Base-by-base conservation (phyloP, 2,113 vertebrate genomes). In the Gymnobelideus leadbeateri region DNA sequence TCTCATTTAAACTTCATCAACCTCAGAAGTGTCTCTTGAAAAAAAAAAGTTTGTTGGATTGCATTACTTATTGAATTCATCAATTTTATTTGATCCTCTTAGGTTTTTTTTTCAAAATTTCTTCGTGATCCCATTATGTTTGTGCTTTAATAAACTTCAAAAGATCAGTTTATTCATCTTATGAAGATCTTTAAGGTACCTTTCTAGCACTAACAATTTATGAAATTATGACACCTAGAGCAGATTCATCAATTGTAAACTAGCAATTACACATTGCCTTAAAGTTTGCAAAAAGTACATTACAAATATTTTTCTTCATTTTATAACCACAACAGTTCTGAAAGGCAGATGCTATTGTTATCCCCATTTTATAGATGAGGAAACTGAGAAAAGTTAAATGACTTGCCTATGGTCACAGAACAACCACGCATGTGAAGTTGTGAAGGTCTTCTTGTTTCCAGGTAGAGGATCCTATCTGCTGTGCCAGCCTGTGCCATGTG, bases 1-100 rank as follows among this genome's bases (percentile, higher is more conserved):
- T 94, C 37, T 91, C 54, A 90, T 43, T 28, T 50, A 90, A 93
- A 49, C 92, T 91, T 49, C 24, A 54, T 91, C 57, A 93, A 23
- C 6, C 46, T 95, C 31, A 51, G 49, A 49, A 61, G 94, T 68
- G 26, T 26, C 12, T 25, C 28, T 92, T n/a, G 43, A 43, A 43
- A n/a, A 84, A 68, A 68, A n/a, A 43, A 77, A 19, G 68, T 84
- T 21, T 84, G 37, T 84, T 84, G 68, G 5, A 43, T 84, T 84
- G 37, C 68, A 84, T 84, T 84, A 1, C 2, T 84, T 84, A 84
- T 84, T n/a, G 37, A 84, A 84, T 84, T 7, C 68, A 84, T 43
- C n/a, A 43, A 16, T 2, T 84, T 43, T 84, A 43, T 84, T 21
- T 77, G n/a, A n/a, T 43, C 37, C 68, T n/a, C 61, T 68, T 68